Evolutionary conservation across 2,797 vertebrate species (phyloP).

Genomic region (Amblyraja radiata): DNA sequence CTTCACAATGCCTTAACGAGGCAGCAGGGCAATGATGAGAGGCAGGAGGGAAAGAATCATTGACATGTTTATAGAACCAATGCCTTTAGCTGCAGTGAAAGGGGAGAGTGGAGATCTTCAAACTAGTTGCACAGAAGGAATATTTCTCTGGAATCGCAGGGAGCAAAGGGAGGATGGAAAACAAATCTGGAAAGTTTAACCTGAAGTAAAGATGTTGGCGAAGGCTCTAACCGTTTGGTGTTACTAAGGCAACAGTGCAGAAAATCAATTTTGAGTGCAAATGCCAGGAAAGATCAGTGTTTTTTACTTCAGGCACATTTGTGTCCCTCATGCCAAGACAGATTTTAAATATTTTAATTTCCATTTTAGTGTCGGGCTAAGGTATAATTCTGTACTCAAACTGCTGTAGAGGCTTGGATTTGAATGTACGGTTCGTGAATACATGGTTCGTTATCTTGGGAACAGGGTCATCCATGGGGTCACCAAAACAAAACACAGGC

Average conservation of each 20-base stretch:
- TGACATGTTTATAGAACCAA: neutral
- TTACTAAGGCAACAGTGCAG: slow-evolving; percentile 14
- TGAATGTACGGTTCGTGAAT: neutral
- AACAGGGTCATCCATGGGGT: too few species aligned
- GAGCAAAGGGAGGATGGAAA: neutral
- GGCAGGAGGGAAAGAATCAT: neutral
- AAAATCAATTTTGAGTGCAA: slow-evolving; percentile 22
- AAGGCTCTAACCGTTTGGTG: neutral
- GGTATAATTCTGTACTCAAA: neutral
- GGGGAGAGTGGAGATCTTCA: too few species aligned
- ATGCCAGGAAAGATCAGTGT: neutral
- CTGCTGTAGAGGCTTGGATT: neutral
- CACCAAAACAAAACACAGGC: neutral
- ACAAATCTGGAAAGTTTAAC: slow-evolving; percentile 10
- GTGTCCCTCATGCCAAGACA: neutral
- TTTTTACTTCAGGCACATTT: slow-evolving; percentile 3
- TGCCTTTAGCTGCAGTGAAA: neutral
- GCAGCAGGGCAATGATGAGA: neutral
- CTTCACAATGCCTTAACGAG: neutral
- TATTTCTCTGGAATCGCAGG: neutral
- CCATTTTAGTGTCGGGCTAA: neutral
- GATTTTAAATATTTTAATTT: neutral
- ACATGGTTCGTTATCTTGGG: neutral
- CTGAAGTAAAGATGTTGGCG: slow-evolving; percentile 3
- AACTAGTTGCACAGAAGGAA: neutral